Evolutionary conservation across 2,888 invertebrate species (phyloP), one percentile per base, ranked within the genome.

Genomic region (Epirrhoe tristata): DNA sequence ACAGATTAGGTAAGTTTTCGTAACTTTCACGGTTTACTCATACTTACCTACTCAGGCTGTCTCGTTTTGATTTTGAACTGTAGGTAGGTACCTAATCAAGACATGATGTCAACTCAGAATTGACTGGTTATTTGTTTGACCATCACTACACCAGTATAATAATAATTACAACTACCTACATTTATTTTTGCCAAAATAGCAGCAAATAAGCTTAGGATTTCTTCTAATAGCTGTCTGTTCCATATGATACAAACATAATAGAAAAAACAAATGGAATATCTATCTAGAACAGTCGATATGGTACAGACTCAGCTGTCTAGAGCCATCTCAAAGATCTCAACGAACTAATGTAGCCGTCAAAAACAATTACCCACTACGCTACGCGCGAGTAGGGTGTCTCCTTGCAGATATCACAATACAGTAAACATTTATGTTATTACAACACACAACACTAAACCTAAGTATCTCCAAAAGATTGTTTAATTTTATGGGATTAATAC

Each of bases 241-340:
- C 39, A 39, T 12, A 39, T 39, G 12, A 36, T 6, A 36, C 39
- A 43, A 46, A 46, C 6, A 57, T 46, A 57, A 58, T 1, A 48
- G 50, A 16, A 58, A 57, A 50, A 0, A n/a, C 10, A 16, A 5
- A 16, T 43, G 10, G 17, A 55, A 31, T 46, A 63, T 58, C 50
- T 34, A 39, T 36, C 46, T 52, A 51, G 24, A 62, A 56, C 62
- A 51, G 50, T 12, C 52, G 52, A 57, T 57, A 63, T 6, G 53
- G 52, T 36, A 17, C 53, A 14, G 54, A 54, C 34, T 12, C 57
- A 67, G 60, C 67, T 69, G 76, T 75, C 77, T 70, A 72, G 56
- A 64, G 71, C 75, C 72, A 77, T 81, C 73, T 83, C 81, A 83
- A 79, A 57, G 75, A 66, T 67, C 54, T 56, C 52, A 32, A 52